A percentile compares a stretch with the other conserved stretches of the same genome.
phyloP scores from a whole-genome alignment of 2,888 invertebrate genomes.

The Polydrusus tereticollis region DNA sequence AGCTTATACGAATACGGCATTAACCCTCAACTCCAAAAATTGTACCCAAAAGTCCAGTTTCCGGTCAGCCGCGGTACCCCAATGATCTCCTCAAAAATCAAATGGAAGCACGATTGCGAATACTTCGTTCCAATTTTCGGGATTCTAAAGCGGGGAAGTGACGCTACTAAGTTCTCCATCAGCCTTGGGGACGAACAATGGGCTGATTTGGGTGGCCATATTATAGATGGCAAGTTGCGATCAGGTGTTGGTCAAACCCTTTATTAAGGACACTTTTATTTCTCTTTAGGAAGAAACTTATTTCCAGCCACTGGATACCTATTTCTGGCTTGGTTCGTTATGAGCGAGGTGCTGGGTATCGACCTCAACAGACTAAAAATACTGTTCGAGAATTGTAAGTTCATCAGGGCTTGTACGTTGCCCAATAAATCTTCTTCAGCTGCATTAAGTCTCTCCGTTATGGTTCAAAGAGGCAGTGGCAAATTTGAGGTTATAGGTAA shows the following conservation, averaged over 20 bases:
- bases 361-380: constrained; percentile 68
- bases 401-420: constrained; percentile 71
- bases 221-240: constrained; percentile 78
- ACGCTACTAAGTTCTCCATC: constrained; percentile 34
- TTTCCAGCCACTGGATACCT: constrained; percentile 74
- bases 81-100: constrained; percentile 78
- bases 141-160: background rate
- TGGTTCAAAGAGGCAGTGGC: constrained; percentile 51
- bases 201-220: constrained; percentile 83
- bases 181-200: constrained; percentile 70
- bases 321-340: constrained; percentile 67
- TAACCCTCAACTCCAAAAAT: constrained; percentile 78
- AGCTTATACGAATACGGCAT: constrained; percentile 84
- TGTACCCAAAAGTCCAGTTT: constrained; percentile 82
- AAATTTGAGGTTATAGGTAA: constrained; percentile 59
- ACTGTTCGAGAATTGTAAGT: constrained; percentile 72
- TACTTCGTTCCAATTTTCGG: constrained; percentile 73
- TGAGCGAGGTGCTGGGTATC: constrained; percentile 65
- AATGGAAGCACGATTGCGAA: constrained; percentile 88
- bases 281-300: constrained; percentile 56
- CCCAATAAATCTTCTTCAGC: constrained; percentile 60
- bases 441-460: constrained; percentile 57
- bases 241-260: too few species aligned
- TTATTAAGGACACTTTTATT: too few species aligned
- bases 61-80: constrained; percentile 81